Percentiles rank a stretch among this genome's conserved stretches.
Evolutionary conservation across 2,797 vertebrate genomes (phyloP).

Genomic region (Meda fulgida): DNA sequence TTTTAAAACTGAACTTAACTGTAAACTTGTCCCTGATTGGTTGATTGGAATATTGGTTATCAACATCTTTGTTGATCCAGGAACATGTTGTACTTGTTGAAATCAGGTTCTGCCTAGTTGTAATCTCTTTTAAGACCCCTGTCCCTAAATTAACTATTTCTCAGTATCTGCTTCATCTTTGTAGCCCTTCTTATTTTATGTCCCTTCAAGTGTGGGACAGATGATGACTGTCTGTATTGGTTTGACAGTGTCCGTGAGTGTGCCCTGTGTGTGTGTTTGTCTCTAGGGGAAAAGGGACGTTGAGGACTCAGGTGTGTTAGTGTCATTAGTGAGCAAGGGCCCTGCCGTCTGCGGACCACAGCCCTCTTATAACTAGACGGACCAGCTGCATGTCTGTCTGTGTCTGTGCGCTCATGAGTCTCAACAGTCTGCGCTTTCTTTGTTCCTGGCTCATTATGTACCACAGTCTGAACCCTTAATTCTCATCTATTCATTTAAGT

Average conservation of each 20-base stretch:
- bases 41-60: too few species aligned
- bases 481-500: constrained; percentile 8
- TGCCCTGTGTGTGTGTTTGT: constrained; percentile 20
- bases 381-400: constrained; percentile 40
- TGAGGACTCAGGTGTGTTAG: constrained; percentile 76
- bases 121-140: neutral
- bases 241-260: constrained; percentile 5
- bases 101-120: neutral
- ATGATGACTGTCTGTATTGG: neutral
- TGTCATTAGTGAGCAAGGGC: constrained; percentile 66
- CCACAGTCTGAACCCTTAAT: constrained; percentile 11
- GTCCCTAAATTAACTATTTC: neutral
- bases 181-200: neutral
- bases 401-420: neutral
- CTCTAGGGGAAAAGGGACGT: constrained; percentile 53
- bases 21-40: too few species aligned
- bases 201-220: constrained; percentile 13
- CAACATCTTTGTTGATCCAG: too few species aligned
- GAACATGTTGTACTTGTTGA: too few species aligned
- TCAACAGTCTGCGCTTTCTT: constrained; percentile 25
- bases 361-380: constrained; percentile 42
- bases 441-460: constrained; percentile 21
- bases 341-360: constrained; percentile 46
- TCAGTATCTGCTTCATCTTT: neutral
- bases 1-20: too few species aligned